Evolutionary conservation across 2,888 invertebrate species (phyloP), one percentile per base, ranked within the genome.

Genomic region (Elmis aenea): DNA sequence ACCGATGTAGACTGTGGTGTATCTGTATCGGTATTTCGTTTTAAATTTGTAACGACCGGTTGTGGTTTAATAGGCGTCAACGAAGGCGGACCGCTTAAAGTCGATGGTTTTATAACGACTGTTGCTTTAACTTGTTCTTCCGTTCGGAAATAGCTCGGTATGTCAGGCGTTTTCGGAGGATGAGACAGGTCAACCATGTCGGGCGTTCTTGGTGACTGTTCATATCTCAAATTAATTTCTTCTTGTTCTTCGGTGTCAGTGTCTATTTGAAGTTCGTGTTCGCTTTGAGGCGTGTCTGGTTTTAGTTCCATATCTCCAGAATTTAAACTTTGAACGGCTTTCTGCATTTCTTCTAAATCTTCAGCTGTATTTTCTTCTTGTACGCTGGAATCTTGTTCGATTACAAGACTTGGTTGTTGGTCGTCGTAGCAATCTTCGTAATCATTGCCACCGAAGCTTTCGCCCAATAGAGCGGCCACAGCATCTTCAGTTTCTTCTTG

Each of bases 401-500:
- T 54, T 61, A 69, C 62, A 32, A 67, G 51, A 33, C 51, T 37
- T 59, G 63, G 59, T 68, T 61, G 46, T 66, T 68, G 55, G 54
- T 71, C 69, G 52, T 71, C 68, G 29, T 68, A 62, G 55, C 76
- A 74, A 55, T 75, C 74, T 46, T 73, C 74, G 51, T 73, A 73
- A 54, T 71, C 74, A 22, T 70, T 69, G 9, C 78, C 82, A 1
- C 86, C 84, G 58, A 91, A 89, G 50, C 89, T 88, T 65, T 90
- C 90, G 13, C 87, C 89, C 33, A 92, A 67, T 14, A 92, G 68
- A 1, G 91, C 90, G 5, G 90, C 90, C 0, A 92, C 91, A 0
- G 92, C 92, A 63, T 90, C 90, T 66, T 88, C 91, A 0, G 91
- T 92, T 68, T 92, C 91, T 69, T 91, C 91, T 66, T 91, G 91